phyloP scores from a whole-genome alignment of 1,140 invertebrate species.

The Drosophila tsacasi region DNA sequence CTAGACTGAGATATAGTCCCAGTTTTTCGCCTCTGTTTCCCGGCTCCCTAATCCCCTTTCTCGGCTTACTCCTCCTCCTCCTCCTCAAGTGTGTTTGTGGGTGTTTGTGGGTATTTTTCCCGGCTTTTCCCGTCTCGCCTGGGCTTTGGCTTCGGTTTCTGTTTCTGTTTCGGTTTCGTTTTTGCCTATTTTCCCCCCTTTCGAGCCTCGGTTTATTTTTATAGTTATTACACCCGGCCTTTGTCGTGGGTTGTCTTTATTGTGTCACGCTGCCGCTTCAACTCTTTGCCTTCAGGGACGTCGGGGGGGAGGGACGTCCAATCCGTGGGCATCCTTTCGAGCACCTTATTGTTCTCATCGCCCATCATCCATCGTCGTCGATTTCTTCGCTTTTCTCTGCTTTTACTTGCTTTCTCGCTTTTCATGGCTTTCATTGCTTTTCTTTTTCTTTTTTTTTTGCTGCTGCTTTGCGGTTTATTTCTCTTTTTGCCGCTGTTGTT shows the following conservation, averaged over 20 bases:
- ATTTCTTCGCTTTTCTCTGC: conserved; percentile 26
- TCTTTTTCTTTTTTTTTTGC: conserved; percentile 11
- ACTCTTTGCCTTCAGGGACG: conserved; percentile 46
- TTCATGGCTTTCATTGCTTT: not conserved
- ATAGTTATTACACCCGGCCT: conserved; percentile 76
- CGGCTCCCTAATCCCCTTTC: conserved; percentile 4
- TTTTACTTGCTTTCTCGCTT: not conserved
- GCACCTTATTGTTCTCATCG: conserved; percentile 74
- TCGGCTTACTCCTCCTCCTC: not conserved
- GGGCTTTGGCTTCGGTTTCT: not conserved
- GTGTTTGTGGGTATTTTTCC: not conserved
- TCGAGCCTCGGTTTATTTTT: conserved; percentile 70
- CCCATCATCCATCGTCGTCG: conserved; percentile 55
- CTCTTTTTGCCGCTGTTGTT: conserved; percentile 37
- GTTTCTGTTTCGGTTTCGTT: conserved; percentile 2
- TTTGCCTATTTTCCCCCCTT: conserved; percentile 7
- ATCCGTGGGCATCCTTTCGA: conserved; percentile 45
- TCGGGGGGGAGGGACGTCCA: not conserved
- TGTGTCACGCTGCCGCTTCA: conserved; percentile 71
- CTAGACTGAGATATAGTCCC: not conserved
- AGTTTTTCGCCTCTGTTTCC: conserved; percentile 3
- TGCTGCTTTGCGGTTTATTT: conserved; percentile 50
- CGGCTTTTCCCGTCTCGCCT: conserved; percentile 8
- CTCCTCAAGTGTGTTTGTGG: no score
- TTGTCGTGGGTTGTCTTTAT: conserved; percentile 73